These are phyloP conservation scores for Sciurus vulgaris DNA, from an alignment of 2,797 vertebrate species.

Conservation along the genomic window DNA sequence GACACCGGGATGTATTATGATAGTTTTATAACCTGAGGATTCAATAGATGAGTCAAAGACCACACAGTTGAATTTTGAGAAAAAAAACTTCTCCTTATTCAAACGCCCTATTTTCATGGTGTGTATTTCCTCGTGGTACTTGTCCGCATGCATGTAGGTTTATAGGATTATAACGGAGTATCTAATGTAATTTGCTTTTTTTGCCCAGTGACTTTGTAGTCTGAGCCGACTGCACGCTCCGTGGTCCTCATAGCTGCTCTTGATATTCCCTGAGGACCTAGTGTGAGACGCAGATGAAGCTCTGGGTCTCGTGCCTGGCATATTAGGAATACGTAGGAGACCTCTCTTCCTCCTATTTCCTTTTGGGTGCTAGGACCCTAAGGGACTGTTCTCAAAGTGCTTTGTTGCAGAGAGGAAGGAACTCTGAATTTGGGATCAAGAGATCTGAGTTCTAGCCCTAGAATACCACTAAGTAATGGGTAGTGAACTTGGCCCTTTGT, in stretches of 20 bases:
- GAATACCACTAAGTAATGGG: background rate
- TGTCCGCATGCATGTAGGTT: background rate
- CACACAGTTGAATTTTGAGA: background rate
- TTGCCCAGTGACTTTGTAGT: background rate
- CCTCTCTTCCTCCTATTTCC: background rate
- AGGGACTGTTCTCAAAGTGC: background rate
- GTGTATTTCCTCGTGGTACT: background rate
- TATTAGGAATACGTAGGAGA: background rate
- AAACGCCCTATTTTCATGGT: background rate
- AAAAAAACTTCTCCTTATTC: background rate
- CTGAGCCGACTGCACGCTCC: fast-evolving
- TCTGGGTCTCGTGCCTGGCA: fast-evolving
- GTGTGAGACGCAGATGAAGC: fast-evolving
- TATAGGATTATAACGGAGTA: background rate
- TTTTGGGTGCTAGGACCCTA: background rate
- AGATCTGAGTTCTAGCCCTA: background rate
- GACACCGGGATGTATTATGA: background rate
- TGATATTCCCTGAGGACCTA: fast-evolving
- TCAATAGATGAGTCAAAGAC: background rate
- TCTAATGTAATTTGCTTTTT: background rate
- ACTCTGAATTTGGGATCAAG: background rate
- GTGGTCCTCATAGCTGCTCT: background rate
- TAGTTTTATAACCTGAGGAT: slow-evolving; percentile 11
- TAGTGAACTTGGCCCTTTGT: background rate
- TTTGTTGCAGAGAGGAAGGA: background rate